Percentiles rank a stretch among this genome's conserved stretches.
Evolutionary conservation across 2,113 vertebrate species (phyloP).

Genomic region (Chunga burmeisteri): DNA sequence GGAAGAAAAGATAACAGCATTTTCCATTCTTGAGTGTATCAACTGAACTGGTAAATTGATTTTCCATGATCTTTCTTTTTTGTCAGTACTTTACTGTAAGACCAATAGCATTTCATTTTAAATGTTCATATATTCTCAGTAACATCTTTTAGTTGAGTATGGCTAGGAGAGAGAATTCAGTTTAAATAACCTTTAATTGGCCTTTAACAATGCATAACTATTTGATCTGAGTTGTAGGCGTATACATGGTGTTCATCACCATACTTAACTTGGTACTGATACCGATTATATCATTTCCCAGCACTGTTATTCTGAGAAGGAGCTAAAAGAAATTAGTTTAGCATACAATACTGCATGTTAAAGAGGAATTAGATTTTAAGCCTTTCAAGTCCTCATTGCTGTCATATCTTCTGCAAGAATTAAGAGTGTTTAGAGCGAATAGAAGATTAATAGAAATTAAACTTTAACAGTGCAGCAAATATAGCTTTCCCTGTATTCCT

Average conservation of each 20-base stretch:
- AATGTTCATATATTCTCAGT: not conserved
- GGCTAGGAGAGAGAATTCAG: slow-evolving; percentile 6
- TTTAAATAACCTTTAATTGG: slow-evolving; percentile 40
- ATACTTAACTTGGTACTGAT: slow-evolving; percentile 7
- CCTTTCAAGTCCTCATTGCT: not conserved
- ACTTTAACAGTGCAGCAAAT: not conserved
- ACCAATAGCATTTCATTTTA: not conserved
- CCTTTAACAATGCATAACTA: slow-evolving; percentile 4
- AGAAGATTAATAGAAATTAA: not conserved
- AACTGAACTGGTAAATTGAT: slow-evolving; percentile 53
- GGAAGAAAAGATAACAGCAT: slow-evolving; percentile 28
- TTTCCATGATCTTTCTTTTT: slow-evolving; percentile 9
- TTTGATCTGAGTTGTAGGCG: not conserved
- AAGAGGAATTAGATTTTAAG: slow-evolving; percentile 12
- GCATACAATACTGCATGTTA: not conserved
- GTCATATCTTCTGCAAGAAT: not conserved
- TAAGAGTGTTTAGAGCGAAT: not conserved
- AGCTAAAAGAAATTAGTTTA: slow-evolving; percentile 19
- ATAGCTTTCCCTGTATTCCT: not conserved
- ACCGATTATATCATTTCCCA: slow-evolving; percentile 3
- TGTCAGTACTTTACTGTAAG: not conserved
- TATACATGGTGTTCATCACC: not conserved
- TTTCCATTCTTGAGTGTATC: not conserved
- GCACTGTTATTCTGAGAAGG: not conserved
- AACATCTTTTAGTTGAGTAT: not conserved